phyloP scores from a whole-genome alignment of 2,888 invertebrate species.

The Nephrotoma guestfalica region DNA sequence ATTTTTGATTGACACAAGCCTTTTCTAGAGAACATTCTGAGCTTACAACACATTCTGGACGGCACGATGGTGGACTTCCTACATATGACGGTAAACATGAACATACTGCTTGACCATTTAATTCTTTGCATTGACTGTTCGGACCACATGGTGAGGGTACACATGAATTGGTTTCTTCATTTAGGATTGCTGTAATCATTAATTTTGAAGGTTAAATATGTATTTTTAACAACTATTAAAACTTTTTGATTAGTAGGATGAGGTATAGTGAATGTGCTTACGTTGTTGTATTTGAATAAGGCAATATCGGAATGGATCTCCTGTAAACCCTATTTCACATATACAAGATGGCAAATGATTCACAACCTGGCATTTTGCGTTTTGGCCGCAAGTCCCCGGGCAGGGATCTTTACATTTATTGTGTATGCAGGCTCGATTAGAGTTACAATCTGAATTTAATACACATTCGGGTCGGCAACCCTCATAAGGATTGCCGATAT shows the following conservation, averaged over 20 bases:
- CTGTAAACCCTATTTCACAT: conserved; percentile 55
- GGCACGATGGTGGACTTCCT: conserved; percentile 48
- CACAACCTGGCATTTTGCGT: conserved; percentile 54
- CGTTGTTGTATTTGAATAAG: conserved; percentile 33
- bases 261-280: conserved; percentile 34
- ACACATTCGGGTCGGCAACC: conserved; percentile 64
- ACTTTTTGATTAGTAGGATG: background rate
- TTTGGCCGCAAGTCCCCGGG: conserved; percentile 59
- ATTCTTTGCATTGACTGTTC: conserved; percentile 45
- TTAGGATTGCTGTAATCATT: conserved; percentile 20
- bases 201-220: background rate
- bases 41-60: conserved; percentile 50
- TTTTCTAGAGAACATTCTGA: conserved; percentile 44
- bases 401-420: conserved; percentile 69
- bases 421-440: conserved; percentile 51
- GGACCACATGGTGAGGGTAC: conserved; percentile 50
- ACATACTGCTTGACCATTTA: conserved; percentile 44
- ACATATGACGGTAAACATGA: conserved; percentile 43
- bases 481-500: conserved; percentile 53
- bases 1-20: conserved; percentile 50
- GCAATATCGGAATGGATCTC: conserved; percentile 60
- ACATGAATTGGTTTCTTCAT: conserved; percentile 38
- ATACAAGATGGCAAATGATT: conserved; percentile 55
- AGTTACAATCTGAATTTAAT: conserved; percentile 63
- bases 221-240: background rate